Evolutionary conservation across 2,113 vertebrate genomes (phyloP), one percentile per base, ranked within the genome.

Genomic region (Elgaria multicarinata): DNA sequence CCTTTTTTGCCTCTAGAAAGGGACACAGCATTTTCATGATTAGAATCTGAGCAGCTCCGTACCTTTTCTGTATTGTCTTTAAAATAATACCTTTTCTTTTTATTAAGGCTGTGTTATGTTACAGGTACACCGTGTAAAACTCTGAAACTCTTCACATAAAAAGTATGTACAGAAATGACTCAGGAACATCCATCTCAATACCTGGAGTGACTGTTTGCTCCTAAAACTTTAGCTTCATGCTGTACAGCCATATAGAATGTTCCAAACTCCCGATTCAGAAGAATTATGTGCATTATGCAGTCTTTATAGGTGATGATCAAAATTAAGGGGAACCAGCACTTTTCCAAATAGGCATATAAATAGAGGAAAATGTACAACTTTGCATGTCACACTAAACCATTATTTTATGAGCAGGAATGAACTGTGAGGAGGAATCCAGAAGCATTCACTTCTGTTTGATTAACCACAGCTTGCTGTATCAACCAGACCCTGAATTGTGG

Each of bases 21-120:
- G 96, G 96, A 96, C 93, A 90, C 92, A 94, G 97, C 95, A 93
- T 97, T 97, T 96, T 96, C 96, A 96, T 95, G 93, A 76, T 94
- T 95, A 96, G 92, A 89, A 89, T 97, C 94, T 94, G 94, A 97
- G 95, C 92, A 96, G 93, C 90, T 96, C 93, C 91, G 91, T 95
- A 96, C 91, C 94, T 97, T 96, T 96, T 96, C 91, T 97, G 92
- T 86, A 95, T 94, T 92, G 92, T 96, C 92, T 95, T 95, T 83
- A 85, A 96, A 94, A 81, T 96, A 95, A 91, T 96, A 93, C 6
- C 77, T 87, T 96, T 95, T 95, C 95, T 93, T 95, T 95, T 93
- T 93, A 95, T 96, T 95, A 97, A 98, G 97, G 97, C 97, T 98
- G 97, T 97, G 96, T 97, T 97, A 95, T 97, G 94, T 97, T 97